Base-by-base conservation (phyloP, 2,797 vertebrate species). In the Acipenser oxyrinchus region DNA sequence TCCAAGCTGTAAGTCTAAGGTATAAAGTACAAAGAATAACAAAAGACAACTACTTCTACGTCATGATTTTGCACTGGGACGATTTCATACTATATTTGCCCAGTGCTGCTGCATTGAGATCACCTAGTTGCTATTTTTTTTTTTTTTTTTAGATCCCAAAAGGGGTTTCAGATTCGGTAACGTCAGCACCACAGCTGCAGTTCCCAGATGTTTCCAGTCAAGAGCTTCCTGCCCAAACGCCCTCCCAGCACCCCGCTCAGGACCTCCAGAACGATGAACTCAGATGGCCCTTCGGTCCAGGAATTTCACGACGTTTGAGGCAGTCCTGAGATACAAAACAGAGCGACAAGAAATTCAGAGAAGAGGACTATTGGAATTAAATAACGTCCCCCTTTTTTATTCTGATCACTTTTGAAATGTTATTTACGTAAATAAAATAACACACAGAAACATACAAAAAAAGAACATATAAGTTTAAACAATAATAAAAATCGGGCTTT, bases 221-320 rank as follows among this genome's bases (percentile, higher is more conserved):
- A 7, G 55, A 13, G 11, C 10, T 10, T 58, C 55, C 55, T 58
- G 23, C 23, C 23, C 23, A 37, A 37, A 37, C 23, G 23, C 23
- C 23, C 23, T 37, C 23, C 2, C 23, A 37, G 23, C 23, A 4
- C 10, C 62, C 12, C 10, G 51, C 51, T 93, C 86, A 93, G 48
- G 84, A 83, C 64, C 86, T 92, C 94, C 95, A 97, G 81, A 96
- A 97, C 23, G 75, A 69, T 6, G 93, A 60, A 11, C 74, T 81
- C 72, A 96, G 83, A 71, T 88, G 82, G 0, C 94, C 95, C 77
- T 89, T 94, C 8, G 95, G 93, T 0, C 89, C 70, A 6, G 86
- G 87, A 72, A 98, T 89, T 71, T 93, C 88, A 73, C 86, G 84
- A 60, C 66, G 83, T 72, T 86, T 85, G 65, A 94, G 77, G 49